phyloP scores from a whole-genome alignment of 2,888 invertebrate genomes.

The Pandemis heparana region DNA sequence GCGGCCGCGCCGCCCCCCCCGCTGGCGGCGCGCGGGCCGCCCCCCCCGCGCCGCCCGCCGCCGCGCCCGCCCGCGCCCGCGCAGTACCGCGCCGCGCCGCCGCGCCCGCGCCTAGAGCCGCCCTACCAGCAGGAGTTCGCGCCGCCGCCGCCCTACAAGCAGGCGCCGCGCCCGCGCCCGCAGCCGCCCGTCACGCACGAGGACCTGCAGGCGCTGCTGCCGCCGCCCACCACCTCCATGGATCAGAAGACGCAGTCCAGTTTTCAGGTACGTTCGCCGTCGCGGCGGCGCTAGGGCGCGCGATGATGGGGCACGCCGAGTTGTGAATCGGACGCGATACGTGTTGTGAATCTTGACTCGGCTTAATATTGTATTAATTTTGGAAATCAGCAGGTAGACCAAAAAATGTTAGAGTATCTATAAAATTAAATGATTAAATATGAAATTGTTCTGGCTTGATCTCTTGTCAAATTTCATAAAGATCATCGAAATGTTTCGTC shows the following conservation, averaged over 20 bases:
- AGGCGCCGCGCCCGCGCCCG: conserved; percentile 51
- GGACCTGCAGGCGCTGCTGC: conserved; percentile 79
- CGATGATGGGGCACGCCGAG: too few relatives aligned
- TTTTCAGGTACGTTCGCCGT: conserved; percentile 72
- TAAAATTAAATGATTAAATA: too few relatives aligned
- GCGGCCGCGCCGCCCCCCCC: conserved; percentile 54
- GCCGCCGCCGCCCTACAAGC: conserved; percentile 57
- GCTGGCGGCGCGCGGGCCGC: conserved; percentile 48
- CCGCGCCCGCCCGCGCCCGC: conserved; percentile 49
- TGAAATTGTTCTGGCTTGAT: too few relatives aligned
- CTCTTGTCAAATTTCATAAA: too few relatives aligned
- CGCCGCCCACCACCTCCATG: conserved; percentile 83
- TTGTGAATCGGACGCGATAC: too few relatives aligned
- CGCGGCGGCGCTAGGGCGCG: too few relatives aligned
- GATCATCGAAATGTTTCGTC: too few relatives aligned
- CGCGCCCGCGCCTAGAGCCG: conserved; percentile 45
- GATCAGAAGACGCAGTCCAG: conserved; percentile 87
- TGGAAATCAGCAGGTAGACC: too few relatives aligned
- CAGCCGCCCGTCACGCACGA: conserved; percentile 67
- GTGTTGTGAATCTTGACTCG: too few relatives aligned
- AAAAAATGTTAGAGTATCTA: too few relatives aligned
- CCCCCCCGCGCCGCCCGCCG: conserved; percentile 49
- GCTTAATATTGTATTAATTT: too few relatives aligned
- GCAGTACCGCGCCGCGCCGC: conserved; percentile 52
- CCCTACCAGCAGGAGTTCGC: conserved; percentile 52